These are phyloP conservation scores for Ellobium chinense DNA, from an alignment of 2,888 invertebrate species.

Conservation along the genomic window DNA sequence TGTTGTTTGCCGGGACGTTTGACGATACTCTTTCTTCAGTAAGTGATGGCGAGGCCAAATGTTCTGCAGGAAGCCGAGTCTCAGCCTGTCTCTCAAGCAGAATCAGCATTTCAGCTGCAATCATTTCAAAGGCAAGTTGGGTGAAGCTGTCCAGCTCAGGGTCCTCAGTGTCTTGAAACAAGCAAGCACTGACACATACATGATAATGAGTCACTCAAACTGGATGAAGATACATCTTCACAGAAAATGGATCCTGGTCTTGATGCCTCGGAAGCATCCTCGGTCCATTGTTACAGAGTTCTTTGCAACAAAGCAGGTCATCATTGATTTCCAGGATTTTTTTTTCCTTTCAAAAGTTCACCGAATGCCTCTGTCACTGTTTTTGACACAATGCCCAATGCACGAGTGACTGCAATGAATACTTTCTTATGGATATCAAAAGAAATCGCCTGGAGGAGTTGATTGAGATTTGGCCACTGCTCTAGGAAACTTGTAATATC, in stretches of 20 bases:
- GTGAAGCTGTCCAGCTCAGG: not conserved
- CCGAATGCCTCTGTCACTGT: not conserved
- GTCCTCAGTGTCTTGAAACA: not conserved
- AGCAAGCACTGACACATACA: not conserved
- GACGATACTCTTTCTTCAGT: not conserved
- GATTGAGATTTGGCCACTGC: slow-evolving; percentile 1
- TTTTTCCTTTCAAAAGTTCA: not conserved
- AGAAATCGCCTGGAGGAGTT: not conserved
- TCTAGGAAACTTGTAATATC: not conserved
- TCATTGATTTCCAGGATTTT: not conserved
- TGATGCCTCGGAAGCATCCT: not conserved
- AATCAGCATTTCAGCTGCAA: not conserved
- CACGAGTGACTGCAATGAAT: not conserved
- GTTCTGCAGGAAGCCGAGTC: too few relatives aligned
- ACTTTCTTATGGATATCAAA: not conserved
- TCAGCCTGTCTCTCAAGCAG: not conserved
- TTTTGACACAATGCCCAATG: not conserved
- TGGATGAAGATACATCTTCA: not conserved
- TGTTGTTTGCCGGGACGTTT: not conserved
- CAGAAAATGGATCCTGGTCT: not conserved
- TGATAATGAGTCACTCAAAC: too few relatives aligned
- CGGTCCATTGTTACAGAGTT: not conserved
- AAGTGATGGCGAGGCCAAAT: not conserved
- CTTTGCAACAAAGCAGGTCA: not conserved
- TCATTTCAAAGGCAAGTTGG: not conserved